These are phyloP conservation scores for Oryzaephilus surinamensis DNA, from an alignment of 1,140 invertebrate genomes.

Conservation along the genomic window DNA sequence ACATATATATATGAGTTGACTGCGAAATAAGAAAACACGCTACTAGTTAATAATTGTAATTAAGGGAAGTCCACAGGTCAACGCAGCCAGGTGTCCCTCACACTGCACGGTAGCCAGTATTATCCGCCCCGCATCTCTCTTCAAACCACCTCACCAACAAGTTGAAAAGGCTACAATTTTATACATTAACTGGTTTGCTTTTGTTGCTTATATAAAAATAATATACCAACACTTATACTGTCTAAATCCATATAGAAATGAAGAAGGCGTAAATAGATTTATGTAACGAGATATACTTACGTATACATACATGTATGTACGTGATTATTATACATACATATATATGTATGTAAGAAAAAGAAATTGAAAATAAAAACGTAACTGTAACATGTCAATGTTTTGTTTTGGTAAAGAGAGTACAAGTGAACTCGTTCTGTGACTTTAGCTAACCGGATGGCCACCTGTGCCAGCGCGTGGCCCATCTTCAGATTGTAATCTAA, in stretches of 20 bases:
- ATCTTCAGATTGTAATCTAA: conserved; percentile 22
- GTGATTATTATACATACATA: background rate
- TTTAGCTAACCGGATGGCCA: conserved; percentile 17
- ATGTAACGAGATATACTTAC: too few species aligned
- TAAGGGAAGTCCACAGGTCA: conserved; percentile 26
- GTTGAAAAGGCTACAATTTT: conserved; percentile 11
- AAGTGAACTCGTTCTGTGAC: conserved; percentile 5
- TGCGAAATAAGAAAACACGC: conserved; percentile 20
- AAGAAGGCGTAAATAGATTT: too few species aligned
- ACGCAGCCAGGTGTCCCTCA: conserved; percentile 22
- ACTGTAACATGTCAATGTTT: conserved; percentile 1
- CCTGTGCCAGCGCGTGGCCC: conserved; percentile 26
- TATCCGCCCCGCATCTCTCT: conserved; percentile 8
- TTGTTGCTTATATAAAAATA: conserved; percentile 10
- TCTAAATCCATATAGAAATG: conserved; percentile 1
- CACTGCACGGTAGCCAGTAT: conserved; percentile 20
- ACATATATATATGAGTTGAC: too few species aligned
- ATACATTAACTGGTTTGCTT: conserved; percentile 9
- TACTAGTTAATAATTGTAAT: conserved; percentile 29
- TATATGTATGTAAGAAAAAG: background rate
- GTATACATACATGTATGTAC: background rate
- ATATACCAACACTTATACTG: conserved; percentile 9
- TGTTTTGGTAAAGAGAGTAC: conserved; percentile 16
- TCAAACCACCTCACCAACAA: too few species aligned
- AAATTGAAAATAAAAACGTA: background rate